Evolutionary conservation across 2,888 invertebrate genomes (phyloP), one percentile per base, ranked within the genome.

Genomic region (Neoitamus cyanurus): DNA sequence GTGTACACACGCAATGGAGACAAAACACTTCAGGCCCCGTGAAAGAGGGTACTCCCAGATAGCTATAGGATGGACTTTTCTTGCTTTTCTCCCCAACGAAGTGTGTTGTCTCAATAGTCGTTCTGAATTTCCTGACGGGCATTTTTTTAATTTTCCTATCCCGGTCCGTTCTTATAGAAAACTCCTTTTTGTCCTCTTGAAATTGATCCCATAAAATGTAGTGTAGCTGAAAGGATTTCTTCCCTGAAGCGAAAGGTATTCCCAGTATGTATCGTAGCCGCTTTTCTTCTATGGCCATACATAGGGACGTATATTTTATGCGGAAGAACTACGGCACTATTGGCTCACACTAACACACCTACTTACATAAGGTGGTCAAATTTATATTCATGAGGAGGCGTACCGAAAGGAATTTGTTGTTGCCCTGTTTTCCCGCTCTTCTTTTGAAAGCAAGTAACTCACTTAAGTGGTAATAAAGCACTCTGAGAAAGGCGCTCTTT

Each of bases 131-230:
- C 30, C 34, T 73, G 73, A 34, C 73, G 25, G 36, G 73, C 20
- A 36, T 73, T 73, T 73, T 73, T 73, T 73, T 36, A 73, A 73
- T 73, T 73, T 73, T 73, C 15, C 20, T 36, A 37, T 37, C 37
- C 34, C 34, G 20, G 73, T 73, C 25, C 73, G 37, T 34, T 36
- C 73, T 73, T 31, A 73, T 70, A 73, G 73, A 73, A 73, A 58
- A 58, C 58, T 73, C 73, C 73, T 73, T 73, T 73, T 73, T 36
- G 36, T 34, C 73, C 34, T 37, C 36, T 25, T 34, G 37, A 73
- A 73, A 73, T 37, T 73, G 73, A 73, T 73, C 36, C 37, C 20
- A 73, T 73, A 73, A 73, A 73, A 36, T 20, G 73, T 36, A 15
- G 20, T 73, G 73, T 36, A 25, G 15, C 34, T 36, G 36, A 70